Evolutionary conservation across 2,888 invertebrate species (phyloP).

Genomic region (Drosophila maculinotata): DNA sequence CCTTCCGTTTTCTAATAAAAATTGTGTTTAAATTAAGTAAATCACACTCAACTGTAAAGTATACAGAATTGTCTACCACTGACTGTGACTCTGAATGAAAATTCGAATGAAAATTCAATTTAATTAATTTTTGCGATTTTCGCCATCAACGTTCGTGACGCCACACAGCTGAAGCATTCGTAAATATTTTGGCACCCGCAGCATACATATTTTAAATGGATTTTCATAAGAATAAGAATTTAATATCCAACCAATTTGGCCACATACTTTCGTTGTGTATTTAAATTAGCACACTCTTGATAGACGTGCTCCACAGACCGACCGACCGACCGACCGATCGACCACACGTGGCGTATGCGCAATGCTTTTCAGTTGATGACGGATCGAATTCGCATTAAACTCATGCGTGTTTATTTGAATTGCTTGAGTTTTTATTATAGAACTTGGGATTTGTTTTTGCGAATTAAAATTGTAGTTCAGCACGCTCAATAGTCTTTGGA

Average conservation of each 20-base stretch:
- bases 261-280: constrained; percentile 35
- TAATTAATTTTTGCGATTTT: constrained; percentile 2
- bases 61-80: too few relatives aligned
- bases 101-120: constrained; percentile 29
- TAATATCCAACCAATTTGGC: constrained; percentile 34
- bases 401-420: constrained; percentile 50
- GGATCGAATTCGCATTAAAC: constrained; percentile 69
- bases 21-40: constrained; percentile 28
- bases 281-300: constrained; percentile 41
- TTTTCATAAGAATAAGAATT: constrained; percentile 17
- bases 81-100: constrained; percentile 11
- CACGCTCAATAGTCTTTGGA: not conserved
- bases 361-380: constrained; percentile 59
- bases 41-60: constrained; percentile 36
- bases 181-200: constrained; percentile 28
- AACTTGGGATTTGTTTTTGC: constrained; percentile 16
- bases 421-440: constrained; percentile 1
- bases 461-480: not conserved
- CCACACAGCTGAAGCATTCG: too few relatives aligned
- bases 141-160: constrained; percentile 35
- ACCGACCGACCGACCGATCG: too few relatives aligned
- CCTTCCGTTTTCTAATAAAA: constrained; percentile 34
- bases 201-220: constrained; percentile 27
- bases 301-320: constrained; percentile 39
- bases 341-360: constrained; percentile 45